Conservation (phyloP, 2,797 vertebrate genomes). For the Myiotriccus ornatus region DNA sequence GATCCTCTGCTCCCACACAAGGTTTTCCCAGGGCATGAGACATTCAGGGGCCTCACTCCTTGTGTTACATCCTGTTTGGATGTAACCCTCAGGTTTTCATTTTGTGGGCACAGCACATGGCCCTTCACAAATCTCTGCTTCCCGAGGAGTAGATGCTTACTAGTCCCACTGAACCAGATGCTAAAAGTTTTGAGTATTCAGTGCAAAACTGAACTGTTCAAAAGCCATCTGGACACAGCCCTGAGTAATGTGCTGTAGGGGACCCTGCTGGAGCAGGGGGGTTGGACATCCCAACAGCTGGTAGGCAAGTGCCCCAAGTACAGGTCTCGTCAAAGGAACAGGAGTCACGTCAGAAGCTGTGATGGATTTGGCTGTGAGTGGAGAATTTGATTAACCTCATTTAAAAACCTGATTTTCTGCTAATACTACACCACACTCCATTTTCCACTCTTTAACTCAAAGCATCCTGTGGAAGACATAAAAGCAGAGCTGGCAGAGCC, state of each 20-base stretch:
- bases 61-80: not conserved
- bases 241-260: no score
- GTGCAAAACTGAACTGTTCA: not conserved
- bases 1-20: not conserved
- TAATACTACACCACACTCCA: not conserved
- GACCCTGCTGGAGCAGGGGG: not conserved
- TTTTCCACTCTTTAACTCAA: not conserved
- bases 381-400: not conserved
- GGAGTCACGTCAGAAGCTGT: rapidly evolving
- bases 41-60: rapidly evolving
- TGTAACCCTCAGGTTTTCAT: not conserved
- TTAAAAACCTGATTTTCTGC: not conserved
- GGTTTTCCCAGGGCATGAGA: not conserved
- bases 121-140: not conserved
- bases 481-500: not conserved
- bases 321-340: not conserved
- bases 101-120: rapidly evolving
- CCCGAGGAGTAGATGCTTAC: not conserved
- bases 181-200: not conserved
- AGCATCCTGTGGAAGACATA: not conserved
- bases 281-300: not conserved
- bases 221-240: not conserved
- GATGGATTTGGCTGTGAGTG: not conserved
- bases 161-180: not conserved
- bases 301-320: rapidly evolving